Evolutionary conservation across 2,888 invertebrate genomes (phyloP).

Genomic region (Agriopis marginaria): DNA sequence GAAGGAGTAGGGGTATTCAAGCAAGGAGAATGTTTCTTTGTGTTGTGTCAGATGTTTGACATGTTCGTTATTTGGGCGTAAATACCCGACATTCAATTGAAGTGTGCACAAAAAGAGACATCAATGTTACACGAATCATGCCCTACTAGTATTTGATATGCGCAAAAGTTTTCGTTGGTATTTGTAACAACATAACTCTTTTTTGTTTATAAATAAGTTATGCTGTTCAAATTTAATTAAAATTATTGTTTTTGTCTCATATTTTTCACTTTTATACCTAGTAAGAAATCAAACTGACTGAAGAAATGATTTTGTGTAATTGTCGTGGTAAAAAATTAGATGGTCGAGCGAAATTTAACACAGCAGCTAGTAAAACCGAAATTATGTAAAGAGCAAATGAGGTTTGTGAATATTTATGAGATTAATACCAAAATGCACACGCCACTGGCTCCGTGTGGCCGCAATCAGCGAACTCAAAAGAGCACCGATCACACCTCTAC

Average conservation of each 20-base stretch:
- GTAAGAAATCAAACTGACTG: no score
- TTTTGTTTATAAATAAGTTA: neutral
- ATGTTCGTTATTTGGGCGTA: conserved; percentile 15
- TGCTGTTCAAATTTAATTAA: no score
- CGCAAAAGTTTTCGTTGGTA: neutral
- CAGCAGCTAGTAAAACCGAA: conserved; percentile 8
- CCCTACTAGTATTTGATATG: neutral
- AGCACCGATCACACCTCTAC: conserved; percentile 43
- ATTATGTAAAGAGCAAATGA: conserved; percentile 44
- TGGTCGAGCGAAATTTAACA: neutral
- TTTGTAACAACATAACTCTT: no score
- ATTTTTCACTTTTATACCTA: no score
- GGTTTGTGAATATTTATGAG: conserved; percentile 65
- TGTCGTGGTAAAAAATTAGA: neutral
- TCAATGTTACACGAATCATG: conserved; percentile 1
- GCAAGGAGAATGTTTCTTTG: conserved; percentile 26
- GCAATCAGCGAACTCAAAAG: conserved; percentile 52
- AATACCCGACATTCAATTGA: conserved; percentile 31
- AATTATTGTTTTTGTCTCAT: no score
- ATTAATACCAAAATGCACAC: conserved; percentile 63
- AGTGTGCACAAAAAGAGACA: conserved; percentile 17
- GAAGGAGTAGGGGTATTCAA: conserved; percentile 15
- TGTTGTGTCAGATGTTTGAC: conserved; percentile 34
- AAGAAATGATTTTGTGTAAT: no score
- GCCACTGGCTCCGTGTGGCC: conserved; percentile 33